These are phyloP conservation scores for Callinectes sapidus DNA, from an alignment of 2,888 invertebrate genomes.

Conservation along the genomic window DNA sequence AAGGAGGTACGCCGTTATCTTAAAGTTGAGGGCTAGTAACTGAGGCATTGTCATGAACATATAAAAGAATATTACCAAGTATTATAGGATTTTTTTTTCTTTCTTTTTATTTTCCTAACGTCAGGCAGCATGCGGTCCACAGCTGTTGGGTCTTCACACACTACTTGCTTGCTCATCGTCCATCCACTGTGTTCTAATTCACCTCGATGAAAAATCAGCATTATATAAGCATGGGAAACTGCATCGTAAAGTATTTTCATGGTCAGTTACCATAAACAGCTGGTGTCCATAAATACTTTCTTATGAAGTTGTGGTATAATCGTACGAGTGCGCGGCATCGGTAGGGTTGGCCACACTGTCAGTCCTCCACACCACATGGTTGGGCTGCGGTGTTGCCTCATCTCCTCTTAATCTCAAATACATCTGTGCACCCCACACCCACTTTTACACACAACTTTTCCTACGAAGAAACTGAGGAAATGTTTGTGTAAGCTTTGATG, in stretches of 20 bases:
- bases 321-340: slow-evolving; percentile 33
- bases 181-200: not conserved
- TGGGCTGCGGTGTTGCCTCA: slow-evolving; percentile 6
- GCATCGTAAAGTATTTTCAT: not conserved
- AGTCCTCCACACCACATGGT: slow-evolving; percentile 60
- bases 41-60: not conserved
- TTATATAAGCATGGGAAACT: not conserved
- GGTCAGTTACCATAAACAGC: not conserved
- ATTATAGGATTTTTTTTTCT: slow-evolving; percentile 2
- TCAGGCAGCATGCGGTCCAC: slow-evolving; percentile 30
- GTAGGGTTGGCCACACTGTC: slow-evolving; percentile 53
- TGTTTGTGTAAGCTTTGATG: not conserved
- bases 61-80: not conserved
- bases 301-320: slow-evolving; percentile 14
- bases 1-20: slow-evolving; percentile 18
- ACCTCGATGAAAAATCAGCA: not conserved
- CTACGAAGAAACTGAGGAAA: not conserved
- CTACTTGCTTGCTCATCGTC: not conserved
- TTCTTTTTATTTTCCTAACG: not conserved
- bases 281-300: slow-evolving; percentile 38
- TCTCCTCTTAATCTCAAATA: not conserved
- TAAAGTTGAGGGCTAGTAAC: slow-evolving; percentile 21
- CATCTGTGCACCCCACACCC: not conserved
- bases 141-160: slow-evolving; percentile 18
- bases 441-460: not conserved